Evolutionary conservation across 2,888 invertebrate species (phyloP).

Genomic region (Eristalis tenax): DNA sequence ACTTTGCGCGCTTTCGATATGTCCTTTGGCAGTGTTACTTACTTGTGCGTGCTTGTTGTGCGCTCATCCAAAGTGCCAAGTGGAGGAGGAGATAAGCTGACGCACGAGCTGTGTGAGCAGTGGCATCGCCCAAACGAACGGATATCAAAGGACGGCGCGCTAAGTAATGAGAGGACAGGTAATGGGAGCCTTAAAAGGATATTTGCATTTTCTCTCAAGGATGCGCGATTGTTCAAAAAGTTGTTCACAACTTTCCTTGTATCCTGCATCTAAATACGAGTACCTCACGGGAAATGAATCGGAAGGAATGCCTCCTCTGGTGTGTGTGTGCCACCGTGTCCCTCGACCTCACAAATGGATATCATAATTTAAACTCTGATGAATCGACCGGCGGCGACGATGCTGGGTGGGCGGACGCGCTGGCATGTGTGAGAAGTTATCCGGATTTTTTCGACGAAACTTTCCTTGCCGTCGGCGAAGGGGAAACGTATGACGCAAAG

Average conservation of each 20-base stretch:
- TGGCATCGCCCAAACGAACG: not conserved
- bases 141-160: not conserved
- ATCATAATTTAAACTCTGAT: slow-evolving; percentile 55
- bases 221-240: slow-evolving; percentile 23
- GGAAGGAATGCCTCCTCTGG: not conserved
- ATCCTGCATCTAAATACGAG: slow-evolving; percentile 23
- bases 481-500: not conserved
- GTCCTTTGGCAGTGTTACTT: slow-evolving; percentile 10
- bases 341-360: slow-evolving; percentile 17
- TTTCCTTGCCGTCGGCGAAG: slow-evolving; percentile 9
- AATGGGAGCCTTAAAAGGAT: slow-evolving; percentile 11
- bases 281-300: slow-evolving; percentile 14
- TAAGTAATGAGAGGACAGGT: slow-evolving; percentile 53
- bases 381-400: not conserved
- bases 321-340: not conserved
- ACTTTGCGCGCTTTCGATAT: slow-evolving; percentile 26
- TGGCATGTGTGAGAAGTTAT: slow-evolving; percentile 32
- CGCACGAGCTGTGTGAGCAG: too few species aligned
- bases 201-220: slow-evolving; percentile 32
- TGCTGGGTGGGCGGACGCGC: not conserved
- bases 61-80: not conserved
- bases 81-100: not conserved
- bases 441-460: slow-evolving; percentile 30
- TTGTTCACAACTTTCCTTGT: slow-evolving; percentile 10
- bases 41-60: not conserved